Evolutionary conservation across 2,797 vertebrate genomes (phyloP).

Genomic region (Betta splendens): DNA sequence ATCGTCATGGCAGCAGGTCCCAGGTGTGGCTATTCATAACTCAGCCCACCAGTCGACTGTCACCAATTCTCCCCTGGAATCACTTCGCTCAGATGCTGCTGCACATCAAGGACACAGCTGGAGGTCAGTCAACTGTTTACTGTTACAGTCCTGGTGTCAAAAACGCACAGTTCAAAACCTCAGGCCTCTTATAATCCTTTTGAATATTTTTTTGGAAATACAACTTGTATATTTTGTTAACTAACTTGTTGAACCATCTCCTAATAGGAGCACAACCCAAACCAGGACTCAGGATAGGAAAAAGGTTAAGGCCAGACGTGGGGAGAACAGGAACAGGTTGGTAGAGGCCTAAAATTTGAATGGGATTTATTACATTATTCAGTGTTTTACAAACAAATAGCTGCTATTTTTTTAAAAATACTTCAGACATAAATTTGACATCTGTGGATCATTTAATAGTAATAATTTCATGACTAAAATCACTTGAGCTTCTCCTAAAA

Average conservation of each 20-base stretch:
- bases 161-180: too few relatives aligned
- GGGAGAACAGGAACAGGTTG: slow-evolving; percentile 86
- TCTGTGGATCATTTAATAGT: too few relatives aligned
- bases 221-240: slow-evolving; percentile 18
- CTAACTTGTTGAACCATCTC: slow-evolving; percentile 76
- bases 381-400: too few relatives aligned
- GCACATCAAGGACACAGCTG: slow-evolving; percentile 90
- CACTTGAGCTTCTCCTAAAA: too few relatives aligned
- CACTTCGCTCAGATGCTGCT: slow-evolving; percentile 84
- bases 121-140: slow-evolving; percentile 81
- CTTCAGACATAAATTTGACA: too few relatives aligned
- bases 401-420: too few relatives aligned
- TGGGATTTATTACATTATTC: too few relatives aligned
- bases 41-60: slow-evolving; percentile 87
- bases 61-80: slow-evolving; percentile 79
- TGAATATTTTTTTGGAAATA: too few relatives aligned
- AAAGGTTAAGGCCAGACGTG: slow-evolving; percentile 87
- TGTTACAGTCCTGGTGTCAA: background rate
- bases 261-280: slow-evolving; percentile 83
- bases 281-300: slow-evolving; percentile 87
- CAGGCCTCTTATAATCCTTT: too few relatives aligned
- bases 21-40: slow-evolving; percentile 93
- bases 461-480: too few relatives aligned
- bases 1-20: slow-evolving; percentile 97
- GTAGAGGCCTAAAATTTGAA: slow-evolving; percentile 6